Evolutionary conservation across 2,797 vertebrate genomes (phyloP), one percentile per base, ranked within the genome.

Genomic region (Myripristis murdjan): DNA sequence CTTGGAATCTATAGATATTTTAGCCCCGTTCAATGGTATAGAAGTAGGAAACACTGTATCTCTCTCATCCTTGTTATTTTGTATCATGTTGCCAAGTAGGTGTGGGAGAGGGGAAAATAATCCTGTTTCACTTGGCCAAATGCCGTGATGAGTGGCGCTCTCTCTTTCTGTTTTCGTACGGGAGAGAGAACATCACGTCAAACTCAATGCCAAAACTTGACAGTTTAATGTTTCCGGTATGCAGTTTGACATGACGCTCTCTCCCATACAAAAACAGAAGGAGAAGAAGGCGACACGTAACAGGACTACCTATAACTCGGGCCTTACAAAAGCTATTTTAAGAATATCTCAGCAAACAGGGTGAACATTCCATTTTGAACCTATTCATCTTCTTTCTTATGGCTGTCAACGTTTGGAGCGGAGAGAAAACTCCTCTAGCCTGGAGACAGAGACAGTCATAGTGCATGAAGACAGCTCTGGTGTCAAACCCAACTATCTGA

Each of bases 1-100:
- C 73, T 82, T 79, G 77, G 88, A 84, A 91, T 92, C 83, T 82
- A 84, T 75, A 79, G 80, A 81, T 82, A 81, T 77, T 84, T 89
- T 85, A 82, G 79, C 70, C 75, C 48, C n/a, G 67, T 82, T 54
- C 75, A 84, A 61, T 82, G 56, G 56, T 59, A 41, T 46, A 68
- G 61, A 55, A 65, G 74, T 60, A 67, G 76, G 64, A 81, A 75
- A 79, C 47, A 28, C 26, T 28, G 26, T 28, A 78, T 77, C 48
- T 72, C 63, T 81, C 52, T 55, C 28, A 47, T 33, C 15, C 12
- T 6, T 24, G 43, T 75, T 78, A 83, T 86, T 81, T 80, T 56
- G 70, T 73, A 77, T 81, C 75, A 44, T 33, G 47, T 35, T 26
- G 31, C 60, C 60, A 46, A 57, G 73, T 20, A 70, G 54, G 58